Percentiles rank a stretch among this genome's conserved stretches.
These are phyloP conservation scores for Cherax destructor DNA, from an alignment of 1,140 invertebrate species.

Conservation along the genomic window DNA sequence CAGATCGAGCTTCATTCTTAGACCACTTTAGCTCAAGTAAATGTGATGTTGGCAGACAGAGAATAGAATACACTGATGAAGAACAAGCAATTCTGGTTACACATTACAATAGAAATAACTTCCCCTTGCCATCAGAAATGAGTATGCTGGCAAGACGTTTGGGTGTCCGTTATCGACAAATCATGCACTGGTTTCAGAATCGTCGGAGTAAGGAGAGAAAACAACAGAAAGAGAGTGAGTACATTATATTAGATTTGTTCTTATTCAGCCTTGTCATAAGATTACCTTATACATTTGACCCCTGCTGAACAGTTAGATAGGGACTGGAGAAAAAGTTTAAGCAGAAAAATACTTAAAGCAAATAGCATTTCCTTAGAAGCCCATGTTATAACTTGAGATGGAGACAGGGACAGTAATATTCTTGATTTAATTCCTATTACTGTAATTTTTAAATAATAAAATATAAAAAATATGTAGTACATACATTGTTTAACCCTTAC, in stretches of 20 bases:
- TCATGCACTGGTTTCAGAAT: slow-evolving; percentile 71
- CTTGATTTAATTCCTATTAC: no score
- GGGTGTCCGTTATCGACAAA: slow-evolving; percentile 63
- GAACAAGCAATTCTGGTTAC: slow-evolving; percentile 60
- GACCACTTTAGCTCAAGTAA: slow-evolving; percentile 26
- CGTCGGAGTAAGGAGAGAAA: slow-evolving; percentile 68
- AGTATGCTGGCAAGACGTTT: slow-evolving; percentile 61
- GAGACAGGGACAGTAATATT: no score
- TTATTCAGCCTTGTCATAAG: not conserved
- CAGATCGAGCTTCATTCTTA: slow-evolving; percentile 28
- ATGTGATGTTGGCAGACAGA: slow-evolving; percentile 28
- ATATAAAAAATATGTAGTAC: no score
- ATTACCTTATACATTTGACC: no score
- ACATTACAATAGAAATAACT: slow-evolving; percentile 66
- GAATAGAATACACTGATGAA: slow-evolving; percentile 64
- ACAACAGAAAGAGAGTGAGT: slow-evolving; percentile 51
- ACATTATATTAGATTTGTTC: not conserved
- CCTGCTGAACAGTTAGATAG: no score
- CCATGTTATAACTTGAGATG: no score
- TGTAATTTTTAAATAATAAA: no score
- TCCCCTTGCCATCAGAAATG: slow-evolving; percentile 61
- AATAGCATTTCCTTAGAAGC: no score
- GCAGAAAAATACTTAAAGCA: no score
- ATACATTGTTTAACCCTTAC: no score
- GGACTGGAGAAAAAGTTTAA: no score